Conservation (phyloP, 2,797 vertebrate genomes). For the Acropternis orthonyx region DNA sequence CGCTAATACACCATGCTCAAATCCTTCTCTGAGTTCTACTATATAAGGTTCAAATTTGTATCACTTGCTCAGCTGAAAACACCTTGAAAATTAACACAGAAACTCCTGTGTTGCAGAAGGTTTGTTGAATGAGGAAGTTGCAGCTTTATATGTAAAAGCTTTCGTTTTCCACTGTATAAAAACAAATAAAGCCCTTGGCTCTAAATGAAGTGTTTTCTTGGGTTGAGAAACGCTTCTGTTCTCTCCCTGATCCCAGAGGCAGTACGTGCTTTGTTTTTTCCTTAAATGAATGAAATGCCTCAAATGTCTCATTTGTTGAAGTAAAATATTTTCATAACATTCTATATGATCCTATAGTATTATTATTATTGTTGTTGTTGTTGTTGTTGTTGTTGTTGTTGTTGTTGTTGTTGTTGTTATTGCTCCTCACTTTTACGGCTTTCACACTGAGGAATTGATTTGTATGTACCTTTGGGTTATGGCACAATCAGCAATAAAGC, state of each 20-base stretch:
- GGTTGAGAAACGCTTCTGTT: not conserved
- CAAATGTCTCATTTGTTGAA: not conserved
- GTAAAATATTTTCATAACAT: not conserved
- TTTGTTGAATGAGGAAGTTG: not conserved
- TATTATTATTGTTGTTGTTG: not conserved
- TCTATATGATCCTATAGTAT: not conserved
- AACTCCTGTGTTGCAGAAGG: not conserved
- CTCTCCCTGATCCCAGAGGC: not conserved
- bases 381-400: not conserved
- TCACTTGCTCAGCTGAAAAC: fast-evolving
- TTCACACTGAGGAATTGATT: not conserved
- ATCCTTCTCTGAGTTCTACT: not conserved
- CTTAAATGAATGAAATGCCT: not conserved
- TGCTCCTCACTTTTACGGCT: not conserved
- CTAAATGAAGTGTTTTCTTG: not conserved
- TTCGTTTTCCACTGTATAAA: not conserved
- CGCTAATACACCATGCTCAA: fast-evolving
- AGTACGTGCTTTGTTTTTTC: not conserved
- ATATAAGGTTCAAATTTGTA: not conserved
- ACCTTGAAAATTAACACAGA: not conserved
- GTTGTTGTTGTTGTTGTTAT: not conserved
- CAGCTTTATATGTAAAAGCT: not conserved
- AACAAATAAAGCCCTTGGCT: not conserved
- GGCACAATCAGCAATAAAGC: not conserved
- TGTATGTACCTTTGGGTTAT: not conserved